These are phyloP conservation scores for Limanda limanda DNA, from an alignment of 2,113 vertebrate genomes.

Conservation along the genomic window DNA sequence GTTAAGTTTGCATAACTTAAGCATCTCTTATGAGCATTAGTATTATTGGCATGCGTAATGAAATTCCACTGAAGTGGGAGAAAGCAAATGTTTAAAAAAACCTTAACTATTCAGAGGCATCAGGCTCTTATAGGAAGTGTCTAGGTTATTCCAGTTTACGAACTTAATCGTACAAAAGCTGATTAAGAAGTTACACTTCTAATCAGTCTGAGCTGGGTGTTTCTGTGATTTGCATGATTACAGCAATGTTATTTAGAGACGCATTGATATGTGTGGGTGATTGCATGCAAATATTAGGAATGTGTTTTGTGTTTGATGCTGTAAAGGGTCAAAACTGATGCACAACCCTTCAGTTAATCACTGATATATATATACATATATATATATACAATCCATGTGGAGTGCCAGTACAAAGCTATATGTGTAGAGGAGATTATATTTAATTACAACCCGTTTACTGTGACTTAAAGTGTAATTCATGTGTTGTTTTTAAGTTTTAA, in stretches of 20 bases:
- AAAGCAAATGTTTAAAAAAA: neutral
- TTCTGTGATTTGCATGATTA: neutral
- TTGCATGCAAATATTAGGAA: neutral
- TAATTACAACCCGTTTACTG: too few species aligned
- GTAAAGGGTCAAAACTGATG: too few species aligned
- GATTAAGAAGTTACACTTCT: constrained; percentile 13
- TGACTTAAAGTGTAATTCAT: neutral
- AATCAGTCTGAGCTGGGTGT: neutral
- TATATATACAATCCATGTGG: too few species aligned
- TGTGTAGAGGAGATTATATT: too few species aligned
- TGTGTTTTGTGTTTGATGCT: too few species aligned
- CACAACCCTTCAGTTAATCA: too few species aligned
- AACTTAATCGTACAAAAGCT: neutral
- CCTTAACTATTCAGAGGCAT: neutral
- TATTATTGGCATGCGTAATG: neutral
- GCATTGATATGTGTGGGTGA: neutral
- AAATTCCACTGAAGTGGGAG: constrained; percentile 6
- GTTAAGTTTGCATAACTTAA: constrained; percentile 6
- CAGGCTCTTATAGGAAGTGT: neutral
- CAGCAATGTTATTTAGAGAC: neutral
- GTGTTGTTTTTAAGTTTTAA: neutral
- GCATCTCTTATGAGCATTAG: constrained; percentile 3
- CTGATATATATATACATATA: too few species aligned
- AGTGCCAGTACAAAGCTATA: too few species aligned
- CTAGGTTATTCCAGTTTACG: constrained; percentile 2